Evolutionary conservation across 2,888 invertebrate species (phyloP).

Genomic region (Sussaba pulchella): DNA sequence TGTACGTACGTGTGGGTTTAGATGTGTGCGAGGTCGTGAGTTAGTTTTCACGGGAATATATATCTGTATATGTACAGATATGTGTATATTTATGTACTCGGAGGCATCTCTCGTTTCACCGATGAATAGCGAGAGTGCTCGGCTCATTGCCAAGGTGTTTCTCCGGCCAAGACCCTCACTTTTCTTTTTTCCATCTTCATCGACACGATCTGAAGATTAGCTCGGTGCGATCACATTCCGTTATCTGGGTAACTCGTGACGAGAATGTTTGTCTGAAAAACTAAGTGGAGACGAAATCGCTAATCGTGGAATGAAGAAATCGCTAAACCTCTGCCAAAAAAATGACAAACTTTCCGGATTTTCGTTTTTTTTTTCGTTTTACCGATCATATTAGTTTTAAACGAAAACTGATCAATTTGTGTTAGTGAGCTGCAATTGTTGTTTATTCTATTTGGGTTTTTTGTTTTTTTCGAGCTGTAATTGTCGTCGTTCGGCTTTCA

Average conservation of each 20-base stretch:
- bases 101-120: conserved; percentile 61
- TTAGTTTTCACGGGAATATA: neutral
- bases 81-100: neutral
- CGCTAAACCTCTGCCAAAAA: no score
- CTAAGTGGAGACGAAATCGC: neutral
- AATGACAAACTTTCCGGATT: no score
- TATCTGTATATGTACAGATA: neutral
- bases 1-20: neutral
- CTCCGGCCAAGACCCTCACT: conserved; percentile 34
- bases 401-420: no score
- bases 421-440: no score
- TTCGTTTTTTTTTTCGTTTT: neutral
- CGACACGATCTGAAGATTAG: neutral
- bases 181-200: conserved; percentile 32
- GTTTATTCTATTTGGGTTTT: neutral
- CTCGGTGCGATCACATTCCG: conserved; percentile 25
- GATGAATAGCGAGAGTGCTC: conserved; percentile 43
- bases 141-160: conserved; percentile 62
- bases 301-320: no score
- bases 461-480: neutral
- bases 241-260: neutral
- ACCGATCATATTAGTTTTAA: neutral
- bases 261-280: neutral
- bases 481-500: no score
- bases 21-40: neutral